Percentiles rank a stretch among this genome's conserved stretches.
These are phyloP conservation scores for Tapera naevia DNA, from an alignment of 2,797 vertebrate genomes.

Conservation along the genomic window DNA sequence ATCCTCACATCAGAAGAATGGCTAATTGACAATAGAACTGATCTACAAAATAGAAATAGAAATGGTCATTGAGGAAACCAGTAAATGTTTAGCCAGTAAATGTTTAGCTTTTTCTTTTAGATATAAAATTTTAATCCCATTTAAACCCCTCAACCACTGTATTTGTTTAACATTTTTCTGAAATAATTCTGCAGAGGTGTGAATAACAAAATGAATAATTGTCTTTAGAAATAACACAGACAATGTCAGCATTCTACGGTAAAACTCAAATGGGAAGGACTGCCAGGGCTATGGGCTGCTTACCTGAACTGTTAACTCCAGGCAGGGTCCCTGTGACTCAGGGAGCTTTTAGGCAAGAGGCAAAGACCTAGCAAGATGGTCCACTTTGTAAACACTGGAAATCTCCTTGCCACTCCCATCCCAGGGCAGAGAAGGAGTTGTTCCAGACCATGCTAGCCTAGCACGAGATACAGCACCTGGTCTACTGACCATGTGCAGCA, in stretches of 20 bases:
- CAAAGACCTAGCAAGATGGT: background rate
- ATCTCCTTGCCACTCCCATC: background rate
- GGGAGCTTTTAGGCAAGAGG: background rate
- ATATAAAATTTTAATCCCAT: background rate
- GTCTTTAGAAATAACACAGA: background rate
- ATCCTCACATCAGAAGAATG: background rate
- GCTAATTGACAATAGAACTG: background rate
- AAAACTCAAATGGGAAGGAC: background rate
- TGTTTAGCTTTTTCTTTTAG: background rate
- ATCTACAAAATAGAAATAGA: background rate
- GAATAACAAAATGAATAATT: background rate
- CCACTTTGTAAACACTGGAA: background rate
- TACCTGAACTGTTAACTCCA: background rate
- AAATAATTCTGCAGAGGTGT: background rate
- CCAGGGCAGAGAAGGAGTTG: background rate
- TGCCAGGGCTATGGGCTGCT: background rate
- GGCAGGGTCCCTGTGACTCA: background rate
- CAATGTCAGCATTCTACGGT: background rate
- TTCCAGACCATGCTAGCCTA: background rate
- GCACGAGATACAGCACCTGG: rapidly evolving
- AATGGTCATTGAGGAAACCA: background rate
- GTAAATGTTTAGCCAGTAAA: background rate
- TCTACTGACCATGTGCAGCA: background rate
- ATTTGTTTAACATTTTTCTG: background rate
- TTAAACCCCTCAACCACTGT: background rate